These are phyloP conservation scores for Trinectes maculatus DNA, from an alignment of 2,113 vertebrate genomes.

Conservation along the genomic window DNA sequence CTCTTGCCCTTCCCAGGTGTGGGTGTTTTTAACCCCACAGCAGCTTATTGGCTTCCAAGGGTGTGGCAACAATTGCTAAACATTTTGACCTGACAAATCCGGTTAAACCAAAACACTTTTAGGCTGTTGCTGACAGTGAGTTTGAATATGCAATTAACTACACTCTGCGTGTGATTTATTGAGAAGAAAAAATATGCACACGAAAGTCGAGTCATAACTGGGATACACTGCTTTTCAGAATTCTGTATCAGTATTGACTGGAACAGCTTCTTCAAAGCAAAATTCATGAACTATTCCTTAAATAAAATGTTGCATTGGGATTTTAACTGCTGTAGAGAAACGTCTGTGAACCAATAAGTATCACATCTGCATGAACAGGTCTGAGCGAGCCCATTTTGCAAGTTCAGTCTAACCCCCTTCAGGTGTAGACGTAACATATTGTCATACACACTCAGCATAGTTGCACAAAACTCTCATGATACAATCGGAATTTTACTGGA, in stretches of 20 bases:
- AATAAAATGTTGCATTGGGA: too few relatives aligned
- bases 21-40: constrained; percentile 10
- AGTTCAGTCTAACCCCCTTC: constrained; percentile 4
- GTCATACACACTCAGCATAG: constrained; percentile 4
- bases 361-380: constrained; percentile 21
- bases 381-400: constrained; percentile 31
- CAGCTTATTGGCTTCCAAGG: neutral
- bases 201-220: too few relatives aligned
- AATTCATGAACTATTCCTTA: too few relatives aligned
- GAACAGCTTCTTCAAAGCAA: too few relatives aligned
- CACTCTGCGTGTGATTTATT: neutral
- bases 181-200: too few relatives aligned
- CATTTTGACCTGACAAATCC: neutral
- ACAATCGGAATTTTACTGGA: constrained; percentile 12
- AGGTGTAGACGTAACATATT: constrained; percentile 25
- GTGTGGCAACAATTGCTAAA: constrained; percentile 4
- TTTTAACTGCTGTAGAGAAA: neutral
- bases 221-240: too few relatives aligned
- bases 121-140: neutral
- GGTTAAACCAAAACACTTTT: constrained; percentile 1
- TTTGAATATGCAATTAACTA: neutral
- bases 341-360: neutral
- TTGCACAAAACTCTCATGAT: constrained; percentile 2
- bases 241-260: too few relatives aligned
- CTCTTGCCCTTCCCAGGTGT: neutral